These are phyloP conservation scores for Strix aluco DNA, from an alignment of 2,113 vertebrate species.

Conservation along the genomic window DNA sequence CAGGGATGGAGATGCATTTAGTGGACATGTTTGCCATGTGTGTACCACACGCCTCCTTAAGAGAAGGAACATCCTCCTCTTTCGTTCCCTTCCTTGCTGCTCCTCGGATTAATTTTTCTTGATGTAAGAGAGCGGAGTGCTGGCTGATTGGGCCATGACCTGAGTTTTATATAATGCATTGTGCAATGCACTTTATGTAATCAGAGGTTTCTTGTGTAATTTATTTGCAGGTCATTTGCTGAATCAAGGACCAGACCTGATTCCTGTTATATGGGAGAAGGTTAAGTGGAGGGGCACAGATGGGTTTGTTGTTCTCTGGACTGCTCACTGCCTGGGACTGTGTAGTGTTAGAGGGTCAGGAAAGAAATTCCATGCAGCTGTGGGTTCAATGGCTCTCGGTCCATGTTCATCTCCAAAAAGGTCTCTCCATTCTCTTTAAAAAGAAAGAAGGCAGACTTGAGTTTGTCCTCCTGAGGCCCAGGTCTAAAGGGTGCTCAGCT, in stretches of 20 bases:
- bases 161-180: conserved; percentile 36
- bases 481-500: not conserved
- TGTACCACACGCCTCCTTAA: rapidly evolving
- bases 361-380: not conserved
- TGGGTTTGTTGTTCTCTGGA: not conserved
- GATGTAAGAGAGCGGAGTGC: not conserved
- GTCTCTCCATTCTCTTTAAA: not conserved
- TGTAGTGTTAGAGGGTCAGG: not conserved
- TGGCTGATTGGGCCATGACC: not conserved
- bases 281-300: not conserved
- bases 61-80: not conserved
- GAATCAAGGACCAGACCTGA: not conserved
- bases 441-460: not conserved
- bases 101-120: not conserved
- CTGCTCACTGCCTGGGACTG: not conserved
- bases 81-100: not conserved
- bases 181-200: conserved; percentile 47
- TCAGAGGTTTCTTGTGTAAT: conserved; percentile 35
- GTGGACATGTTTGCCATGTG: rapidly evolving
- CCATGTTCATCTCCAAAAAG: not conserved
- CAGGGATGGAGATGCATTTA: rapidly evolving
- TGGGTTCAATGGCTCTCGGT: rapidly evolving
- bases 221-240: not conserved
- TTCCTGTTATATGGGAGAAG: not conserved
- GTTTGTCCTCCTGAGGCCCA: not conserved